A percentile compares a stretch with the other conserved stretches of the same genome.
Evolutionary conservation across 1,140 invertebrate genomes (phyloP).

Genomic region (Diuraphis noxia): DNA sequence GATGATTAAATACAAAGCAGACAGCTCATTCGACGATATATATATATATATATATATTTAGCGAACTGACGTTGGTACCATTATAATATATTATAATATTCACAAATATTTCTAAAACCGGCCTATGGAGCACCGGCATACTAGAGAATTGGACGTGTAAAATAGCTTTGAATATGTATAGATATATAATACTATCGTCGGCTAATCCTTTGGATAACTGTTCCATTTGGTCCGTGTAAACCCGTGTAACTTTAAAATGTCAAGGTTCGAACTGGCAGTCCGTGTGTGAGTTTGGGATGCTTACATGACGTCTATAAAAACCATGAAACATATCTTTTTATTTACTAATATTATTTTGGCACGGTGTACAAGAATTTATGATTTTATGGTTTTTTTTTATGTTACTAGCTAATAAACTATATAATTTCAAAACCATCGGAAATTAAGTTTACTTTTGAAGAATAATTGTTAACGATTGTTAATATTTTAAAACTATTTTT

Average conservation of each 20-base stretch:
- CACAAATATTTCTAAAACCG: slow-evolving; percentile 33
- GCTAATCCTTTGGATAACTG: slow-evolving; percentile 48
- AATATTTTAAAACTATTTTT: slow-evolving; percentile 3
- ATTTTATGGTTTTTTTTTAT: slow-evolving; percentile 40
- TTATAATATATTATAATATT: slow-evolving; percentile 35
- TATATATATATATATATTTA: slow-evolving; percentile 13
- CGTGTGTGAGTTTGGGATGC: slow-evolving; percentile 28
- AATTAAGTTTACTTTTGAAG: slow-evolving; percentile 30
- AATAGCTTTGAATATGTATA: slow-evolving; percentile 14
- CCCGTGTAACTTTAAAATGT: slow-evolving; percentile 38
- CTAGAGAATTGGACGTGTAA: background rate
- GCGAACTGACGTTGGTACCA: background rate
- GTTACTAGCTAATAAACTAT: slow-evolving; percentile 33
- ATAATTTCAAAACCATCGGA: slow-evolving; percentile 27
- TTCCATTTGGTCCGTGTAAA: slow-evolving; percentile 34
- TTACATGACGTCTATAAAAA: slow-evolving; percentile 43
- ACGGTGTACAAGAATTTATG: slow-evolving; percentile 25
- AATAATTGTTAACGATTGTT: slow-evolving; percentile 36
- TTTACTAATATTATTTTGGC: slow-evolving; percentile 44
- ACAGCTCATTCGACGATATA: background rate
- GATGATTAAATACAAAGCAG: slow-evolving; percentile 41
- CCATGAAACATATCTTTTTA: slow-evolving; percentile 29
- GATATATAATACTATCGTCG: slow-evolving; percentile 24
- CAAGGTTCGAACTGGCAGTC: slow-evolving; percentile 42
- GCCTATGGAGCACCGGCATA: background rate